Conservation (phyloP, 1,140 invertebrate genomes). For the Triops longicaudatus region DNA sequence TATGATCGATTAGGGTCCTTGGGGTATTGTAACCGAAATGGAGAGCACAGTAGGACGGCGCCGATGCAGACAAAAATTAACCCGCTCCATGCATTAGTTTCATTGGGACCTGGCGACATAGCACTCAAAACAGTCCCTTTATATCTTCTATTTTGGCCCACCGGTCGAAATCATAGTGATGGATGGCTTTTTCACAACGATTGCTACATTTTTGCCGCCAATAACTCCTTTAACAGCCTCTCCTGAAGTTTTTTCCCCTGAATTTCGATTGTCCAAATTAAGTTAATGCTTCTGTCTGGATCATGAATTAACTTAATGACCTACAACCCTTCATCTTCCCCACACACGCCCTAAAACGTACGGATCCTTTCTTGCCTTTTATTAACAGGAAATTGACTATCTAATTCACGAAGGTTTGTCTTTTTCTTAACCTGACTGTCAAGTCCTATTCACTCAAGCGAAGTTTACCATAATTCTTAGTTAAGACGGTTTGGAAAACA, state of each 20-base stretch:
- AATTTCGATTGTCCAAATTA: not conserved
- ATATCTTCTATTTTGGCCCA: not conserved
- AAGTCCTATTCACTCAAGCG: not conserved
- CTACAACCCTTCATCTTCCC: not conserved
- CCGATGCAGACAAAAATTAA: not conserved
- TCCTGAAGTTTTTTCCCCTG: no score
- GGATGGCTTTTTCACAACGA: not conserved
- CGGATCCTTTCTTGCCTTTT: not conserved
- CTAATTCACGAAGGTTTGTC: not conserved
- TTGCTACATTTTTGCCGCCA: not conserved
- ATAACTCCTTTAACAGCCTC: not conserved
- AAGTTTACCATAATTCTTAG: not conserved
- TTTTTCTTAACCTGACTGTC: not conserved
- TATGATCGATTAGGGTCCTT: not conserved
- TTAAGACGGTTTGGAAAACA: not conserved
- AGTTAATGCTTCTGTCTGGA: not conserved
- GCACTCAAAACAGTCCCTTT: not conserved
- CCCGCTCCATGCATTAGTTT: not conserved
- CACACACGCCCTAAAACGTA: not conserved
- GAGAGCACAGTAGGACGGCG: constrained; percentile 13
- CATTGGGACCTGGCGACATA: not conserved
- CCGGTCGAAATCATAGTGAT: not conserved
- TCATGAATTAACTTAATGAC: not conserved
- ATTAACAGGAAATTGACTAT: not conserved
- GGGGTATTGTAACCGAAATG: not conserved